Conservation (phyloP, 2,888 invertebrate genomes). For the Hirtodrosophila cameraria region DNA sequence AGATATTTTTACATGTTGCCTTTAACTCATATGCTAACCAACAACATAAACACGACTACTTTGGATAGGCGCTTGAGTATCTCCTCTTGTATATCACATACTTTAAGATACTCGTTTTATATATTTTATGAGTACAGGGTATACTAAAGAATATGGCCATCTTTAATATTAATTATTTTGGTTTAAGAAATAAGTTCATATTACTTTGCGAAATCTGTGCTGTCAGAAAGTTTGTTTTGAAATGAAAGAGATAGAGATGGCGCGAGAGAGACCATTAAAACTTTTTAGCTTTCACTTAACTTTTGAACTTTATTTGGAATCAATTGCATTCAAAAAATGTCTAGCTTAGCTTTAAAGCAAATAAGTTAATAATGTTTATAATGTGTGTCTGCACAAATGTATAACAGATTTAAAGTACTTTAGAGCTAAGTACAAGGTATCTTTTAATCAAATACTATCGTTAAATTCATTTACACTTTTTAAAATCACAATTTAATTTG, state of each 20-base stretch:
- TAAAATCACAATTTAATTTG: neutral
- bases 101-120: neutral
- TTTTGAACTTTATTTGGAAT: slow-evolving; percentile 8
- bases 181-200: neutral
- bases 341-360: slow-evolving; percentile 1
- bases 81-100: too few species aligned
- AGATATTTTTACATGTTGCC: too few species aligned
- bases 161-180: neutral
- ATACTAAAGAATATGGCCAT: neutral
- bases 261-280: slow-evolving; percentile 4
- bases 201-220: slow-evolving; percentile 3
- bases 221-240: slow-evolving; percentile 10
- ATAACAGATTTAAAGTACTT: too few species aligned
- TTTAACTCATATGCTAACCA: too few species aligned
- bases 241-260: neutral
- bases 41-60: too few species aligned
- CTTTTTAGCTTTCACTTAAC: slow-evolving; percentile 26
- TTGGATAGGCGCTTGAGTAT: too few species aligned
- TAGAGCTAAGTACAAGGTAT: too few species aligned
- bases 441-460: neutral
- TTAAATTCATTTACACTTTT: neutral
- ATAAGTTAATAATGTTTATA: too few species aligned
- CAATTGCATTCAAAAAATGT: neutral
- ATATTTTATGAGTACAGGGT: neutral
- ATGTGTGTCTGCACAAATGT: too few species aligned